Percentiles rank a stretch among this genome's conserved stretches.
These are phyloP conservation scores for Clamator glandarius DNA, from an alignment of 2,797 vertebrate species.

Conservation along the genomic window DNA sequence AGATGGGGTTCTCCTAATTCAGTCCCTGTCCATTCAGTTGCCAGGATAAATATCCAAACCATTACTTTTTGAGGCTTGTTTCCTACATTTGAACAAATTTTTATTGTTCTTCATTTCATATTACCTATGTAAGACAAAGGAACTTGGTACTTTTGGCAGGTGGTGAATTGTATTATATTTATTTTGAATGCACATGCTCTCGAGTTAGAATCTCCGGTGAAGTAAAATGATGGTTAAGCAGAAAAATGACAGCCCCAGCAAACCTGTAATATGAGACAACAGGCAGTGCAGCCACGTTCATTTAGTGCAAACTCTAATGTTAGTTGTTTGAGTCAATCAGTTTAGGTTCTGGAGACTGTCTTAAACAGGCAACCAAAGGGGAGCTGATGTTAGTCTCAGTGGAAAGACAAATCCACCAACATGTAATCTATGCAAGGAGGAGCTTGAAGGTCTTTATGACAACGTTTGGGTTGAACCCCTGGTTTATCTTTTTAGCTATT, in stretches of 20 bases:
- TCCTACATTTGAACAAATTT: background rate
- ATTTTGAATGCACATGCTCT: background rate
- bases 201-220: background rate
- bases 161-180: background rate
- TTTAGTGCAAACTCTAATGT: background rate
- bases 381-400: background rate
- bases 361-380: background rate
- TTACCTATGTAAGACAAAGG: background rate
- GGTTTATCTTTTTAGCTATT: background rate
- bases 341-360: background rate
- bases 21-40: background rate
- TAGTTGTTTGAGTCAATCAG: background rate
- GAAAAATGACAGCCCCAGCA: background rate
- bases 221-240: background rate
- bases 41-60: background rate
- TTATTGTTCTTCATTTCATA: background rate
- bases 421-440: background rate
- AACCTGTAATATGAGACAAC: background rate
- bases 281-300: background rate
- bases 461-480: background rate
- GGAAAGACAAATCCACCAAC: fast-evolving
- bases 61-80: background rate
- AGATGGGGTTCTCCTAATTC: background rate
- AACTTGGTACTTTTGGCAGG: background rate
- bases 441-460: background rate